Conservation (phyloP, 30 jellyfish, hydroid and myxozoan species). For the Aurelia coerulea region DNA sequence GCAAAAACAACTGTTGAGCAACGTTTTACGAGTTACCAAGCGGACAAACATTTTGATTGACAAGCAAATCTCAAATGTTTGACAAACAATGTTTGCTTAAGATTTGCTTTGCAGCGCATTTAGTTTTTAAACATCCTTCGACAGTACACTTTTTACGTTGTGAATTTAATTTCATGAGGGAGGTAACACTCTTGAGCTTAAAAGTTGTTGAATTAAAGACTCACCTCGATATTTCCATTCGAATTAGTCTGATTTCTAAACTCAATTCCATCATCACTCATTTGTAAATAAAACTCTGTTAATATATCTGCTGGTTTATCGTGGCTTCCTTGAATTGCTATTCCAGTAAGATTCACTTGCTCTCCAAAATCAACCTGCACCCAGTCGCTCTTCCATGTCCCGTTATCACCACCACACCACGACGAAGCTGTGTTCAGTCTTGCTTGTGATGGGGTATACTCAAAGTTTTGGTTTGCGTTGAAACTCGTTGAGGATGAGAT, state of each 20-base stretch:
- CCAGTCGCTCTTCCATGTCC: conserved; percentile 53
- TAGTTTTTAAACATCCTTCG: too few species aligned
- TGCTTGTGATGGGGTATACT: conserved; percentile 47
- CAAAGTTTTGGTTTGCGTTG: background rate
- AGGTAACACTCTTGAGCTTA: too few species aligned
- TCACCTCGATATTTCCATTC: background rate
- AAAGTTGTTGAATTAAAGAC: background rate
- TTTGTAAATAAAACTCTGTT: conserved; percentile 24
- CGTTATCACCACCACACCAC: conserved; percentile 51
- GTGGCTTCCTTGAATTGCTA: conserved; percentile 24
- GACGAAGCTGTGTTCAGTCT: conserved; percentile 42
- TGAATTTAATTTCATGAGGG: too few species aligned
- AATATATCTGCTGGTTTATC: conserved; percentile 10
- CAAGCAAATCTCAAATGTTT: too few species aligned
- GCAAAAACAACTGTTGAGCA: too few species aligned
- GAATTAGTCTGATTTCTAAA: conserved; percentile 28
- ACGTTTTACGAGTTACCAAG: too few species aligned
- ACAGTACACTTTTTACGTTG: too few species aligned
- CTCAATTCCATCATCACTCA: conserved; percentile 30
- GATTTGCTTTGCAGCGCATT: too few species aligned
- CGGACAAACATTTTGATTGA: too few species aligned
- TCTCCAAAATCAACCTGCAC: conserved; percentile 11
- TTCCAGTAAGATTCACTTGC: conserved; percentile 3
- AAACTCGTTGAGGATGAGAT: conserved; percentile 32
- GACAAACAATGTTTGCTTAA: too few species aligned